A percentile compares a stretch with the other conserved stretches of the same genome.
Evolutionary conservation across 1,140 invertebrate species (phyloP).

Genomic region (Mylabris phalerata): DNA sequence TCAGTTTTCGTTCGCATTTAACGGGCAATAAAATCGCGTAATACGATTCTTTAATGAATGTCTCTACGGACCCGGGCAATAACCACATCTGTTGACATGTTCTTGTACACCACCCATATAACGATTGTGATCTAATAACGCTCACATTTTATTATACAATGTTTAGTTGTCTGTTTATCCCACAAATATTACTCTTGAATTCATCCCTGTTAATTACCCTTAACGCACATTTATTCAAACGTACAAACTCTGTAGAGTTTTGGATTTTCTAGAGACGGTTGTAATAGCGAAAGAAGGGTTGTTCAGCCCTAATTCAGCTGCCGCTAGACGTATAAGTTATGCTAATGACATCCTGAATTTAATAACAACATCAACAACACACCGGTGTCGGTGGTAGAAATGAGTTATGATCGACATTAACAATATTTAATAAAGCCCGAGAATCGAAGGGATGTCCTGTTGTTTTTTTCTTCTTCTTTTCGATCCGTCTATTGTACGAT

Average conservation of each 20-base stretch:
- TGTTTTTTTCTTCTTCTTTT: no score
- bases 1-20: no score
- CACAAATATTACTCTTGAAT: neutral
- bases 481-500: no score
- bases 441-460: no score
- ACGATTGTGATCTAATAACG: neutral
- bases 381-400: constrained; percentile 3
- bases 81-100: constrained; percentile 15
- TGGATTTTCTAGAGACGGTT: no score
- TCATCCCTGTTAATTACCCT: constrained; percentile 13
- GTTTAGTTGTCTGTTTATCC: no score
- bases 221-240: constrained; percentile 6
- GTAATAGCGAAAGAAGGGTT: constrained; percentile 2
- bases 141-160: no score
- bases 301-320: neutral
- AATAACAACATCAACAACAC: neutral
- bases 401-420: constrained; percentile 12
- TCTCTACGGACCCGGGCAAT: constrained; percentile 9
- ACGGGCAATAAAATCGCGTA: constrained; percentile 9
- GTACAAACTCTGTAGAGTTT: no score
- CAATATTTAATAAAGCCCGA: no score
- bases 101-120: constrained; percentile 8
- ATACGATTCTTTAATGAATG: constrained; percentile 6
- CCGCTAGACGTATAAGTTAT: constrained; percentile 10
- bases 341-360: constrained; percentile 16